phyloP scores from a whole-genome alignment of 2,113 vertebrate species.

The Aplodontia rufa region DNA sequence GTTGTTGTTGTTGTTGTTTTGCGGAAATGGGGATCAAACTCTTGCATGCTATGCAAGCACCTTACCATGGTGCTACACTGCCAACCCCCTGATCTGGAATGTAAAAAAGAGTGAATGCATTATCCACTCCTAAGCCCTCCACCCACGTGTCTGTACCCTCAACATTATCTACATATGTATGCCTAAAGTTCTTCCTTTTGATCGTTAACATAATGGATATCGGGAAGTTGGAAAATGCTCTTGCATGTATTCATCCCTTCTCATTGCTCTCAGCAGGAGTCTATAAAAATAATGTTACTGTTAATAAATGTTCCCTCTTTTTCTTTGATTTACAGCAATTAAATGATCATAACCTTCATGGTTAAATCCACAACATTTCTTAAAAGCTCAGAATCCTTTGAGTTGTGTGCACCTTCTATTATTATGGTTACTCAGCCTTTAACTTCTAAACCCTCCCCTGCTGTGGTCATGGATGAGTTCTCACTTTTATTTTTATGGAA shows the following conservation, averaged over 20 bases:
- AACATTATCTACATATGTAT: not conserved
- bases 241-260: not conserved
- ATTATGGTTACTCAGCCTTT: not conserved
- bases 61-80: not conserved
- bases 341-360: not conserved
- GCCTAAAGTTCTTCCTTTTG: not conserved
- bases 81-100: not conserved
- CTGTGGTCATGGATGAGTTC: not conserved
- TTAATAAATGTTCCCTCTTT: not conserved
- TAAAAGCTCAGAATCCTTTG: not conserved
- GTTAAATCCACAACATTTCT: not conserved
- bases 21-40: not conserved
- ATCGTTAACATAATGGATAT: not conserved
- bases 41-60: not conserved
- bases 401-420: not conserved
- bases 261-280: not conserved
- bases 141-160: not conserved
- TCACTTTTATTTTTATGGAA: constrained; percentile 6
- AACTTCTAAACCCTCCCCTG: not conserved
- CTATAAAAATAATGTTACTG: not conserved
- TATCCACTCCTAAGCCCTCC: not conserved
- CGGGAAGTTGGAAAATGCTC: not conserved
- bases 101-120: not conserved
- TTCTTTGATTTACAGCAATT: not conserved
- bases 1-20: not conserved